Evolutionary conservation across 2,113 vertebrate species (phyloP).

Genomic region (Strigops habroptila): DNA sequence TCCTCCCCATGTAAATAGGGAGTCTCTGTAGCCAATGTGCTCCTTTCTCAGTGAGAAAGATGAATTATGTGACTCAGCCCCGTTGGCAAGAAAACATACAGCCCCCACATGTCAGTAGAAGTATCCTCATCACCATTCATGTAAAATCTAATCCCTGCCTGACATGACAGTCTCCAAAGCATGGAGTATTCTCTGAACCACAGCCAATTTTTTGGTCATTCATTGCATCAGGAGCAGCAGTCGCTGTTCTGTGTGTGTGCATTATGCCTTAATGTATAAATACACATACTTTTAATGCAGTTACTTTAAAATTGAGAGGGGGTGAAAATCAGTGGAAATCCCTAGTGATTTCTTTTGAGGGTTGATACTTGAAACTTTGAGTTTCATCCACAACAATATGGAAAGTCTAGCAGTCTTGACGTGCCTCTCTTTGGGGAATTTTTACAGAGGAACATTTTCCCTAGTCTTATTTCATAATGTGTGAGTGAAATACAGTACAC

Average conservation of each 20-base stretch:
- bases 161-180: conserved; percentile 54
- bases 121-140: conserved; percentile 51
- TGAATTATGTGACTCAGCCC: conserved; percentile 43
- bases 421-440: conserved; percentile 11
- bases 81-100: conserved; percentile 18
- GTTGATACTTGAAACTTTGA: background rate
- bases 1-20: background rate
- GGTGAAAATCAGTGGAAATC: background rate
- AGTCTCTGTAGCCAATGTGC: background rate
- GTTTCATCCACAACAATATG: background rate
- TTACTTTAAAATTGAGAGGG: background rate
- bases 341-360: background rate
- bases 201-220: background rate
- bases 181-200: conserved; percentile 29
- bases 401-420: background rate
- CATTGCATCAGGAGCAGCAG: background rate
- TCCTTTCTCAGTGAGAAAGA: background rate
- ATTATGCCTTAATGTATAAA: background rate
- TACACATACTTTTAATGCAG: background rate
- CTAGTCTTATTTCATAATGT: conserved; percentile 42
- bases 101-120: conserved; percentile 43
- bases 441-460: conserved; percentile 1
- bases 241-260: background rate
- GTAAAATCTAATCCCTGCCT: conserved; percentile 57
- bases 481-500: conserved; percentile 62